Evolutionary conservation across 2,888 invertebrate genomes (phyloP).

Genomic region (Exocentrus adspersus): DNA sequence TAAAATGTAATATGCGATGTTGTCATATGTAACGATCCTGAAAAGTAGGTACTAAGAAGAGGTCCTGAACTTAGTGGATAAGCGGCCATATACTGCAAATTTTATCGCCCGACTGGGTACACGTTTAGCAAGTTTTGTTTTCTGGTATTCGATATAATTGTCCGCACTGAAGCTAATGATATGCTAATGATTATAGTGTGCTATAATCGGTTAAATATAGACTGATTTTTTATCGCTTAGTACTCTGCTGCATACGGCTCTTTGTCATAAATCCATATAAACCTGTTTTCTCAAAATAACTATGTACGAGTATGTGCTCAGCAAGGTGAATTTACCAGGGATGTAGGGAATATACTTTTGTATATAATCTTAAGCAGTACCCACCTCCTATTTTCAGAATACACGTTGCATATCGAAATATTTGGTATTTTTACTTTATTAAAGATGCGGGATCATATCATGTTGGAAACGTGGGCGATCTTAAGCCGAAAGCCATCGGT

Average conservation of each 20-base stretch:
- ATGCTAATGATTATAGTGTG: slow-evolving; percentile 47
- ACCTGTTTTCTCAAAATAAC: slow-evolving; percentile 52
- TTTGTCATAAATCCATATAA: slow-evolving; percentile 42
- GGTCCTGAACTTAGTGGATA: slow-evolving; percentile 10
- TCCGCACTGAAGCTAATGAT: slow-evolving; percentile 40
- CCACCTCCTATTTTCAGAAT: not conserved
- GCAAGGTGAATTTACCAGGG: not conserved
- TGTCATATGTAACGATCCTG: not conserved
- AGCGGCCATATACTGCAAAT: slow-evolving; percentile 4
- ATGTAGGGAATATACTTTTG: too few species aligned
- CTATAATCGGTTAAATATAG: slow-evolving; percentile 48
- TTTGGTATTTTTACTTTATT: too few species aligned
- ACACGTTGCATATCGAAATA: too few species aligned
- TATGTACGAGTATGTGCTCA: slow-evolving; percentile 37
- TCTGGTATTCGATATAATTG: slow-evolving; percentile 10
- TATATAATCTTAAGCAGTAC: too few species aligned
- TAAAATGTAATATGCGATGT: not conserved
- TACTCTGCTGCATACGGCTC: slow-evolving; percentile 26
- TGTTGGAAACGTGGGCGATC: not conserved
- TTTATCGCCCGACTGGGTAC: not conserved
- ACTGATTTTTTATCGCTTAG: slow-evolving; percentile 40
- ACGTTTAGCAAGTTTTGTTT: slow-evolving; percentile 3
- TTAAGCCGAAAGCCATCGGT: not conserved
- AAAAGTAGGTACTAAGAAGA: not conserved
- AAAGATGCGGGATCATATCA: too few species aligned